A percentile compares a stretch with the other conserved stretches of the same genome.
phyloP scores from a whole-genome alignment of 2,888 invertebrate genomes.

The Torymus tubicola region DNA sequence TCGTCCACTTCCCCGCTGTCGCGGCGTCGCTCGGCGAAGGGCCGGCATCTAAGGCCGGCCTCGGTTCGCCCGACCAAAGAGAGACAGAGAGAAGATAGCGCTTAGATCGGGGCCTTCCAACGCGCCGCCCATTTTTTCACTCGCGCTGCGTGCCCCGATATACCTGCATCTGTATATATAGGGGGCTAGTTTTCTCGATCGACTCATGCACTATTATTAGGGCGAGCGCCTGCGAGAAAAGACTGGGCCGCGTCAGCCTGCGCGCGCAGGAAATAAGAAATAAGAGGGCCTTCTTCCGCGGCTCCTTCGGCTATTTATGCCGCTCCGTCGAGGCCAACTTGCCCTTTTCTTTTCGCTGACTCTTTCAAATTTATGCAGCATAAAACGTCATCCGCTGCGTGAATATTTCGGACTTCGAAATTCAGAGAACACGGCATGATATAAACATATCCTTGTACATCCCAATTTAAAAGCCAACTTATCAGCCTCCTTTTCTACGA shows the following conservation, averaged over 20 bases:
- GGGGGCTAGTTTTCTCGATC: conserved; percentile 35
- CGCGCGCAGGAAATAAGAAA: background rate
- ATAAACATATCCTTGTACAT: conserved; percentile 43
- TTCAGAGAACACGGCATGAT: conserved; percentile 26
- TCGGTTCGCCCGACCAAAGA: conserved; percentile 17
- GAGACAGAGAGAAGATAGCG: conserved; percentile 16
- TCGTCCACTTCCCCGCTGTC: background rate
- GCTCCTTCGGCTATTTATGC: background rate
- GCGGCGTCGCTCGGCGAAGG: background rate
- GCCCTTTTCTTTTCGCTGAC: background rate
- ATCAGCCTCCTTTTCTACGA: too few relatives aligned
- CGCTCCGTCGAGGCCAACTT: background rate
- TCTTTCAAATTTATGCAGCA: conserved; percentile 25
- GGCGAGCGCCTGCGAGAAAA: background rate
- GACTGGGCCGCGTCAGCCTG: background rate
- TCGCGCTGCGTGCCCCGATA: conserved; percentile 21
- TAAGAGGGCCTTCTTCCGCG: background rate
- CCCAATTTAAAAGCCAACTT: conserved; percentile 40
- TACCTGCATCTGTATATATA: background rate
- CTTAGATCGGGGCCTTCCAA: conserved; percentile 66
- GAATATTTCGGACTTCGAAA: background rate
- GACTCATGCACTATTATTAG: conserved; percentile 32
- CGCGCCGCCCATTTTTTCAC: conserved; percentile 76
- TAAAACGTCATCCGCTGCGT: too few relatives aligned
- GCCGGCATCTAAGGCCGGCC: background rate